These are phyloP conservation scores for Hydropotes inermis DNA, from an alignment of 2,113 vertebrate genomes.

Conservation along the genomic window DNA sequence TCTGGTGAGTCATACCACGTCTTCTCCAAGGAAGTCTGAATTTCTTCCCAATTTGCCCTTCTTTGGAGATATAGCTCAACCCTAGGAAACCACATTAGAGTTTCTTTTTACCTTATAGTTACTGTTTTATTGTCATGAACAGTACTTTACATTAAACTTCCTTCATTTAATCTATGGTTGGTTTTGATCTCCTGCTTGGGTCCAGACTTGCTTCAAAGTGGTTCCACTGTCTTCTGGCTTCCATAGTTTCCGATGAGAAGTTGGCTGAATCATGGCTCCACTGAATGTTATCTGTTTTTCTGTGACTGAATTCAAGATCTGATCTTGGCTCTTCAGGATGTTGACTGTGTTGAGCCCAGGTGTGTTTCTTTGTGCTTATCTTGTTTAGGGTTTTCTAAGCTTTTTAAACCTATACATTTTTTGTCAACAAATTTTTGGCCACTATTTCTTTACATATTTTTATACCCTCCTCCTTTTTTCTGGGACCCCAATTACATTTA, in stretches of 20 bases:
- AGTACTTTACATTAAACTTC: neutral
- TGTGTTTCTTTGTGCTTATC: neutral
- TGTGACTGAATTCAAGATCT: neutral
- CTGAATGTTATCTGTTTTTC: neutral
- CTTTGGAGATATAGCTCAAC: neutral
- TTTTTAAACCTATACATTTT: neutral
- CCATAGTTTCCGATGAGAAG: neutral
- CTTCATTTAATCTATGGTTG: no score
- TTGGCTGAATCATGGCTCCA: neutral
- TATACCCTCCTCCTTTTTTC: neutral
- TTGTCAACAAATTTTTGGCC: neutral
- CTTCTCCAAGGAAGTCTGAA: neutral
- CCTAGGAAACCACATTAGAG: neutral
- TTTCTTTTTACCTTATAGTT: neutral
- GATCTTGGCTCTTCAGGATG: neutral
- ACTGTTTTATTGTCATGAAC: neutral
- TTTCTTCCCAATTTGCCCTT: neutral
- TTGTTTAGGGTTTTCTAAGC: neutral
- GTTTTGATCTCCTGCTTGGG: neutral
- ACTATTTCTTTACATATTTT: neutral
- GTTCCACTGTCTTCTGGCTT: neutral
- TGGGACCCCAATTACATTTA: neutral
- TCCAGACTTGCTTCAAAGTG: neutral
- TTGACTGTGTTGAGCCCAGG: neutral
- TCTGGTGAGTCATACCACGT: neutral